Base-by-base conservation (phyloP, 1,140 invertebrate genomes). In the Zophobas morio region DNA sequence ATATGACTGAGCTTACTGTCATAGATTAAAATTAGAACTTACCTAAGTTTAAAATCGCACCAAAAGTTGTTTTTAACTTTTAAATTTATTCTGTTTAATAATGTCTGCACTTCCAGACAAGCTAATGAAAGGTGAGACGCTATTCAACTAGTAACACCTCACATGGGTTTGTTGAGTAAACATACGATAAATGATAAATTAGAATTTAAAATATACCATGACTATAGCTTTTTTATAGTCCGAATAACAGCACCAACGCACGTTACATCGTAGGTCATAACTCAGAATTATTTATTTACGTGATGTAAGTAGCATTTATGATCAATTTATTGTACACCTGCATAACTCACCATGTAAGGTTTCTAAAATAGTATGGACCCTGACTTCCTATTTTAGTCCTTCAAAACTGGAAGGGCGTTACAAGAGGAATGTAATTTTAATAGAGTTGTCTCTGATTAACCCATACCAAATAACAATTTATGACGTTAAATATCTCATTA, bases 161-260 rank as follows among this genome's bases (percentile, higher is more conserved):
- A 40, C 36, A 37, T 60, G 56, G 56, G 0, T 60, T 60, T 60
- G 56, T 39, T n/a, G 37, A 8, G 56, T 60, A 60, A 60, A 60
- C 35, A 60, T n/a, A 4, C 56, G 33, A 39, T 39, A 33, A 34
- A 35, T 56, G 54, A 4, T 34, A 36, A 60, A 39, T 60, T 60
- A 60, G 33, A 35, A 60, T 60, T 56, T 56, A 20, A 56, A 56
- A 56, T 56, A 33, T 56, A n/a, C 36, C n/a, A 32, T 2, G 34
- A 60, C 37, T 39, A 60, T 60, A 36, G 6, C 36, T 60, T 35
- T 35, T 20, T 54, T 34, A 54, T 54, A 20, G 20, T 20, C 20
- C 20, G 20, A 20, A 20, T 20, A 20, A 20, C 53, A 34, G 35
- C 53, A 54, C 53, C 53, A 54, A 54, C 53, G 53, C 53, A 2